Base-by-base conservation (phyloP, 2,113 vertebrate species). In the Marmota flaviventris region DNA sequence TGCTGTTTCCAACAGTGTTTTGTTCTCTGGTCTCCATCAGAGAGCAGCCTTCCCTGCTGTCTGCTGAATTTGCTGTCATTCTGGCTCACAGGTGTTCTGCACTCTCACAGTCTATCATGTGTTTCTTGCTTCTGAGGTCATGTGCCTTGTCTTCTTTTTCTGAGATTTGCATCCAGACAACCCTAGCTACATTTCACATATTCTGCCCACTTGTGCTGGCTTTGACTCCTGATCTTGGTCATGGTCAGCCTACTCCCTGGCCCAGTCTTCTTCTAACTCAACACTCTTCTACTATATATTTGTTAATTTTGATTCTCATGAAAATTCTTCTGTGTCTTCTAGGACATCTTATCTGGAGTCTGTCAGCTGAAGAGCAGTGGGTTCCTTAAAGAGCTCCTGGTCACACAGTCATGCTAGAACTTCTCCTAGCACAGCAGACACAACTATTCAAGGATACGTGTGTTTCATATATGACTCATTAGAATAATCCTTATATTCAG, bases 181-280 rank as follows among this genome's bases (percentile, higher is more conserved):
- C 37, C 14, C 29, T 42, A 29, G n/a, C 8, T 56, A 11, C 20
- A 22, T 70, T 81, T 79, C 27, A n/a, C 29, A n/a, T 45, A 16
- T 11, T 72, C 29, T 17, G 18, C 13, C 0, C n/a, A 32, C 7
- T 2, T 25, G 5, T 20, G 8, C 18, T 22, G 56, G 2, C 27
- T 82, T 70, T 34, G 48, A 32, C 7, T 22, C 16, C 34, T 25
- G 37, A 72, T 58, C 22, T 25, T 63, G 25, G 61, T 58, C 27
- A 24, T 25, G 3, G 4, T 34, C 37, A 45, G 20, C 5, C 22
- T n/a, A 72, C 20, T n/a, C 29, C 37, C 29, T 22, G 8, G 1
- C 37, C 18, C 13, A 61, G 37, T 27, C 29, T 45, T 20, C 51
- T 70, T 58, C 37, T n/a, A 27, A n/a, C 51, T 53, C 14, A 27